Conservation (phyloP, 2,888 invertebrate genomes). For the Tachystola acroxantha region DNA sequence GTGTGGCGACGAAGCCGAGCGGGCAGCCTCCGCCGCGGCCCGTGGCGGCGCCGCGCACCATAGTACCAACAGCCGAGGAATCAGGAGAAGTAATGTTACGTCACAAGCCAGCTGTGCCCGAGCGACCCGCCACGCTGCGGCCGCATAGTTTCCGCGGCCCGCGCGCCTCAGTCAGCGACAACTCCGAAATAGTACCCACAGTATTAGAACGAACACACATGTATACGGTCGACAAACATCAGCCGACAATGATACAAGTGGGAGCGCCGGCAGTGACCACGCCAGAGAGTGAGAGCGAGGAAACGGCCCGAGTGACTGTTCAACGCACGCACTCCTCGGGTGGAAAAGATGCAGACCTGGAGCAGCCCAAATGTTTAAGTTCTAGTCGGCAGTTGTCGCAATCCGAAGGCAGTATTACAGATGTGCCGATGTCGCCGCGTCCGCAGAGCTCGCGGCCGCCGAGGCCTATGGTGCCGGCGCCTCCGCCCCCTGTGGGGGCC, state of each 20-base stretch:
- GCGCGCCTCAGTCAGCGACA: conserved; percentile 43
- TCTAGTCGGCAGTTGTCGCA: conserved; percentile 72
- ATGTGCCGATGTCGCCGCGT: conserved; percentile 57
- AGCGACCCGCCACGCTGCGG: conserved; percentile 84
- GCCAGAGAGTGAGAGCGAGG: conserved; percentile 29
- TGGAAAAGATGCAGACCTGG: conserved; percentile 61
- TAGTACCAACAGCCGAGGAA: conserved; percentile 41
- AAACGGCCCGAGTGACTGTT: conserved; percentile 47
- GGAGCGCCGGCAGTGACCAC: conserved; percentile 32
- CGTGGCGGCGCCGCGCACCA: conserved; percentile 66
- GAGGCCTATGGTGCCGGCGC: conserved; percentile 43
- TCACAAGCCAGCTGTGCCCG: conserved; percentile 88
- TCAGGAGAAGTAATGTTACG: conserved; percentile 73
- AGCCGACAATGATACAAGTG: conserved; percentile 83
- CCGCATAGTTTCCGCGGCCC: conserved; percentile 75
- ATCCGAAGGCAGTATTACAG: conserved; percentile 80
- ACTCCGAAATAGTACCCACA: conserved; percentile 44
- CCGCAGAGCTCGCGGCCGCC: conserved; percentile 36
- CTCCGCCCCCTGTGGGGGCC: conserved; percentile 45
- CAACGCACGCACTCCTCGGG: conserved; percentile 70
- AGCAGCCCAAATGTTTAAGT: conserved; percentile 52
- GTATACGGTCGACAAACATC: conserved; percentile 86
- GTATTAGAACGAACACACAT: conserved; percentile 83
- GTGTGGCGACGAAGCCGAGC: conserved; percentile 52
- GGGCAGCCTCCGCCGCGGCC: conserved; percentile 76